These are phyloP conservation scores for Drosophila oshimai DNA, from an alignment of 1,140 invertebrate species.

Conservation along the genomic window DNA sequence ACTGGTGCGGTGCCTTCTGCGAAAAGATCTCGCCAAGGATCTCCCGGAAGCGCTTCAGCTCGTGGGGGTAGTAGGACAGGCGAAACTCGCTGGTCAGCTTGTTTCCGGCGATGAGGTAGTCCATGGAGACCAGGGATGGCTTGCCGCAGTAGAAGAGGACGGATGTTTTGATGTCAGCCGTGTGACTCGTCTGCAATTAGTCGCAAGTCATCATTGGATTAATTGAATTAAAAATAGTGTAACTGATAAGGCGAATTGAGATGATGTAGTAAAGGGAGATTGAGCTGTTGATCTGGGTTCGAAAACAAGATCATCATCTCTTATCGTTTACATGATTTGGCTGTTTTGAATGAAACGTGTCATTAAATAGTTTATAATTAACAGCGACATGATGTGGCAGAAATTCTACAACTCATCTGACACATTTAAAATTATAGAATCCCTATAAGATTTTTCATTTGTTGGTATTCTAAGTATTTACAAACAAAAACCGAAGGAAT, in stretches of 20 bases:
- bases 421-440: too few species aligned
- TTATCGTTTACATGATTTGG: conserved; percentile 39
- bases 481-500: too few species aligned
- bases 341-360: conserved; percentile 30
- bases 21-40: conserved; percentile 90
- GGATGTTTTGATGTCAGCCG: conserved; percentile 91
- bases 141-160: conserved; percentile 89
- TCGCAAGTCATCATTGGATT: conserved; percentile 48
- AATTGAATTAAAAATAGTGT: conserved; percentile 1
- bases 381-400: neutral
- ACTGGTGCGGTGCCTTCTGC: conserved; percentile 85
- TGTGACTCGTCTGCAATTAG: conserved; percentile 88
- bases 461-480: too few species aligned
- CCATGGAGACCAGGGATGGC: conserved; percentile 89
- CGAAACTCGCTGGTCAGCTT: conserved; percentile 88
- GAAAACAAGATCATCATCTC: conserved; percentile 13
- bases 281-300: neutral
- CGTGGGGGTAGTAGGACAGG: conserved; percentile 93
- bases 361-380: conserved; percentile 63
- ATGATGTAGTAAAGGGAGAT: neutral
- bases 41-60: conserved; percentile 87
- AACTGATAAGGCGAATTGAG: conserved; percentile 6
- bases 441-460: too few species aligned
- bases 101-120: conserved; percentile 88
- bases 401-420: neutral